phyloP scores from a whole-genome alignment of 2,797 vertebrate species.

The Siniperca obscura region DNA sequence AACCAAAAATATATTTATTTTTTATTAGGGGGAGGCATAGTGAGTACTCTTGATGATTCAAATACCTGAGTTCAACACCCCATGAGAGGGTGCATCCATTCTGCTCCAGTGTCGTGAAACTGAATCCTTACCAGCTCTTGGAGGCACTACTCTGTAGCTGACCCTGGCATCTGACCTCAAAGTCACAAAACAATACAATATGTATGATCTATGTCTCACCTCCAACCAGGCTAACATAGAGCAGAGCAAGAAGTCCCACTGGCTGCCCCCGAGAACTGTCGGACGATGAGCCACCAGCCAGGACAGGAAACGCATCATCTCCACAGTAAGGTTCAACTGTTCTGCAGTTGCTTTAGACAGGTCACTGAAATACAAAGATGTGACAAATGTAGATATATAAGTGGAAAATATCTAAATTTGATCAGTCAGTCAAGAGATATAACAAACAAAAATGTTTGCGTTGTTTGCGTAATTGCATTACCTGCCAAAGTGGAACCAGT shows the following conservation, averaged over 20 bases:
- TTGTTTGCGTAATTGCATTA: constrained; percentile 54
- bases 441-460: not conserved
- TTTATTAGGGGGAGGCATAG: not conserved
- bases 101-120: not conserved
- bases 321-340: constrained; percentile 90
- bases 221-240: constrained; percentile 96
- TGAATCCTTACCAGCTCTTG: not conserved
- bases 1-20: not conserved
- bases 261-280: constrained; percentile 81
- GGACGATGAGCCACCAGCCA: constrained; percentile 86
- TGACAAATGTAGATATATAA: not conserved
- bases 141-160: not conserved
- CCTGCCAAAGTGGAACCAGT: constrained; percentile 95
- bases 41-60: not conserved
- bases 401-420: not conserved
- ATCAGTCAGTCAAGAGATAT: not conserved
- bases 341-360: constrained; percentile 85
- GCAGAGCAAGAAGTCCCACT: constrained; percentile 98
- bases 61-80: not conserved
- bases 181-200: not conserved
- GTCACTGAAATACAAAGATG: constrained; percentile 83
- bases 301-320: constrained; percentile 92
- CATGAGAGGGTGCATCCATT: not conserved
- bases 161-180: not conserved
- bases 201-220: constrained; percentile 80